Conservation (phyloP, 1,140 invertebrate species). For the Solenopsis fugax region DNA sequence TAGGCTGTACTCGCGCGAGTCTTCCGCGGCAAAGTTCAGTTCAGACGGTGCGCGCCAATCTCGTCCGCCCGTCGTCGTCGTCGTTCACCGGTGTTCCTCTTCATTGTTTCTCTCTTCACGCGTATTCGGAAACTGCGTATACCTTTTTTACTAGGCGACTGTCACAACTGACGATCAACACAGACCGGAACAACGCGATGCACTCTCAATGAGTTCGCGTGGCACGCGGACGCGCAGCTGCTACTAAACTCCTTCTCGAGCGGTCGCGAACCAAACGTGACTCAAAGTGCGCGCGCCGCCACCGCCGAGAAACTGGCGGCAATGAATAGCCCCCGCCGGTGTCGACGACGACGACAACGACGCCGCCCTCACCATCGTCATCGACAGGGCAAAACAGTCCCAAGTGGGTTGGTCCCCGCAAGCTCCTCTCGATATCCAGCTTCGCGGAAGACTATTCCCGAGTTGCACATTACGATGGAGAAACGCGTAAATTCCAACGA, state of each 20-base stretch:
- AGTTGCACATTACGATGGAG: neutral
- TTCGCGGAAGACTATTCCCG: neutral
- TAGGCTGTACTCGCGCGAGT: neutral
- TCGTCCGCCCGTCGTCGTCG: neutral
- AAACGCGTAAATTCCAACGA: too few species aligned
- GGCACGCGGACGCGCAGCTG: slow-evolving; percentile 70
- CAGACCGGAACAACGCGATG: neutral
- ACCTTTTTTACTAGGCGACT: neutral
- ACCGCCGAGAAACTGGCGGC: slow-evolving; percentile 37
- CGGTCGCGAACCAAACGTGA: slow-evolving; percentile 74
- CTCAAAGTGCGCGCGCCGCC: slow-evolving; percentile 73
- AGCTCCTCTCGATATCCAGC: neutral
- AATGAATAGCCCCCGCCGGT: slow-evolving; percentile 21
- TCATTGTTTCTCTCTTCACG: neutral
- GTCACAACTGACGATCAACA: neutral
- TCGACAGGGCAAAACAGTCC: neutral
- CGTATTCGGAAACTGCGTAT: neutral
- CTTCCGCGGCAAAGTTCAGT: neutral
- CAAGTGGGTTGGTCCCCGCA: neutral
- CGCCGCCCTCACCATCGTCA: neutral
- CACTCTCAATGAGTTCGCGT: slow-evolving; percentile 55
- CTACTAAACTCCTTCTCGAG: slow-evolving; percentile 67
- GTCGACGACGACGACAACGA: neutral
- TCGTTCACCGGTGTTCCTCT: neutral
- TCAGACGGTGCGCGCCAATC: neutral